phyloP scores from a whole-genome alignment of 2,888 invertebrate genomes.

The Ctena decussata region DNA sequence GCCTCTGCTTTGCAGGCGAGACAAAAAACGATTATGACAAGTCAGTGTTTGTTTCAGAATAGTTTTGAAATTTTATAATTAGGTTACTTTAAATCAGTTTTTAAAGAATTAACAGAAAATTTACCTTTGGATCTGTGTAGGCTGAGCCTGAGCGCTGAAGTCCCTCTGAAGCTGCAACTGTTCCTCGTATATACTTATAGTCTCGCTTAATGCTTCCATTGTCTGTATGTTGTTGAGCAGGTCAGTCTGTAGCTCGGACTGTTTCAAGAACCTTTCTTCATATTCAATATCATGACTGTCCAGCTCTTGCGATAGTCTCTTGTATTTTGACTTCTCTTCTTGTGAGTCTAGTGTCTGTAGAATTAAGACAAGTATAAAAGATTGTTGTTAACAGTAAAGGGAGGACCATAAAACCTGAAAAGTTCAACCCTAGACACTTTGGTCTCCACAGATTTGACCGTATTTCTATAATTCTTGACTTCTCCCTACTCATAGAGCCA shows the following conservation, averaged over 20 bases:
- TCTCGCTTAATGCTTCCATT: constrained; percentile 95
- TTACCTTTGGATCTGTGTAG: constrained; percentile 91
- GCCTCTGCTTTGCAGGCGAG: no score
- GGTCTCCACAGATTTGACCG: no score
- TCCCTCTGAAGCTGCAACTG: constrained; percentile 94
- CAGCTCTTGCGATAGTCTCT: constrained; percentile 88
- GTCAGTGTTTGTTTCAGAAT: no score
- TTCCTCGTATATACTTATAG: constrained; percentile 95
- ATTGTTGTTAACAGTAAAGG: no score
- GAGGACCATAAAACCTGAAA: no score
- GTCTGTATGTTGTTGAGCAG: constrained; percentile 94
- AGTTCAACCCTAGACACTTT: no score
- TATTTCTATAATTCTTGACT: no score
- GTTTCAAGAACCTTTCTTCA: constrained; percentile 92
- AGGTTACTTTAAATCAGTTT: no score
- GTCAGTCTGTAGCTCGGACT: constrained; percentile 92
- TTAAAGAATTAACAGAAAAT: no score
- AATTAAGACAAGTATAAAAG: not conserved
- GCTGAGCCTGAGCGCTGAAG: constrained; percentile 91
- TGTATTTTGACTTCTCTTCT: constrained; percentile 90
- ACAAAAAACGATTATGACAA: no score
- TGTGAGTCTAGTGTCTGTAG: constrained; percentile 83
- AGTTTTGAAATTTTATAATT: no score
- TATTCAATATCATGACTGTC: constrained; percentile 91
- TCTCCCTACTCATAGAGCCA: no score